Conservation (phyloP, 92 coral and sea anemone species). For the Bergia sp. region DNA sequence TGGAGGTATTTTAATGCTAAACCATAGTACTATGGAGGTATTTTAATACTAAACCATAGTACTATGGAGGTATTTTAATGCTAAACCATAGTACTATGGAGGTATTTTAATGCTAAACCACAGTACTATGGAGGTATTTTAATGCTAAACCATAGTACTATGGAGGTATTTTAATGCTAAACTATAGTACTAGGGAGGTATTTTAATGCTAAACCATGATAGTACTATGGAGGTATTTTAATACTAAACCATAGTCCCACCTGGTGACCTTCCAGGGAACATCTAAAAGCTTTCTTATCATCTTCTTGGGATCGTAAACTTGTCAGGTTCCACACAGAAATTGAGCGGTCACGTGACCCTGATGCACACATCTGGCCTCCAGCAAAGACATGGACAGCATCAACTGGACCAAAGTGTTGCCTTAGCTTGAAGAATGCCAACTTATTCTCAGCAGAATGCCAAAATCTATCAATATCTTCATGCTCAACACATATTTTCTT, state of each 20-base stretch:
- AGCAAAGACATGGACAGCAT: constrained; percentile 80
- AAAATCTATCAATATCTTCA: constrained; percentile 86
- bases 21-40: too few relatives aligned
- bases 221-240: background rate
- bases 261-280: constrained; percentile 85
- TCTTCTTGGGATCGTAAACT: constrained; percentile 59
- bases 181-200: too few relatives aligned
- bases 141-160: too few relatives aligned
- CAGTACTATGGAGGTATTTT: too few relatives aligned
- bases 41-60: too few relatives aligned
- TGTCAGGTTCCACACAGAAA: constrained; percentile 74
- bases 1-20: too few relatives aligned
- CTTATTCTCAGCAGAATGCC: constrained; percentile 61
- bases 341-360: constrained; percentile 78
- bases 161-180: too few relatives aligned
- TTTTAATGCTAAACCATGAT: too few relatives aligned
- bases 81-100: too few relatives aligned
- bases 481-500: constrained; percentile 85
- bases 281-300: constrained; percentile 66
- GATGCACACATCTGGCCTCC: constrained; percentile 80
- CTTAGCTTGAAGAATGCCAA: constrained; percentile 73
- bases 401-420: constrained; percentile 87
- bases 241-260: constrained; percentile 21
- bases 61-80: too few relatives aligned
- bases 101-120: too few relatives aligned